Base-by-base conservation (phyloP, 2,888 invertebrate genomes). In the Clusia tigrina region DNA sequence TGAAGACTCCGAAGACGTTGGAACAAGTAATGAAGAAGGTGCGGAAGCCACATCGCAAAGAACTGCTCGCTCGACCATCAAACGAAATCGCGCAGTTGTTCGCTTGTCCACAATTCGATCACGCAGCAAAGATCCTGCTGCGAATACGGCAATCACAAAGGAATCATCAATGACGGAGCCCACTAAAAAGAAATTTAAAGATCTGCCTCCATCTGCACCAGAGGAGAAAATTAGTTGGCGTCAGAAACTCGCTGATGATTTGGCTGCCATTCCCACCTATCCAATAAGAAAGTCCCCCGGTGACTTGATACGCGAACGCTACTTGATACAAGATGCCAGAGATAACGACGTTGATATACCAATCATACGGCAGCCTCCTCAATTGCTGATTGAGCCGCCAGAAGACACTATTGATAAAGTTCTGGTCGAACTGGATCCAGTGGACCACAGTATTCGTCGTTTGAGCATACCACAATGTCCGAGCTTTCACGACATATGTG, bases 51-150 rank as follows among this genome's bases (percentile, higher is more conserved):
- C 76, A 37, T 20, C 60, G 12, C 58, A 23, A 51, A 15, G 83
- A 84, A 73, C 1, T 24, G 15, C 85, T 83, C 54, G 88, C 62
- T 86, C 87, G 64, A 88, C 89, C 0, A 91, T 93, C 69, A 88
- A 89, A 74, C 86, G 93, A 12, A 91, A 91, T 65, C 86, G 93
- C 37, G 87, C 91, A 1, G 90, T 92, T 20, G 91, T 93, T 10
- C 86, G 93, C 58, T 84, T 93, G 46, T 90, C 90, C 68, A 92
- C 92, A 1, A 85, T 90, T 72, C 82, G 81, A 0, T 69, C 78
- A 26, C 74, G 79, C 32, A 83, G 77, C 68, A 80, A 74, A 69
- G 80, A 74, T 2, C 73, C 71, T 2, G 48, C 60, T 32, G 65
- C 63, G 38, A 61, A 58, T 10, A 46, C 53, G 17, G 38, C 60